Conservation (phyloP, 1,140 invertebrate species). For the Diuraphis noxia region DNA sequence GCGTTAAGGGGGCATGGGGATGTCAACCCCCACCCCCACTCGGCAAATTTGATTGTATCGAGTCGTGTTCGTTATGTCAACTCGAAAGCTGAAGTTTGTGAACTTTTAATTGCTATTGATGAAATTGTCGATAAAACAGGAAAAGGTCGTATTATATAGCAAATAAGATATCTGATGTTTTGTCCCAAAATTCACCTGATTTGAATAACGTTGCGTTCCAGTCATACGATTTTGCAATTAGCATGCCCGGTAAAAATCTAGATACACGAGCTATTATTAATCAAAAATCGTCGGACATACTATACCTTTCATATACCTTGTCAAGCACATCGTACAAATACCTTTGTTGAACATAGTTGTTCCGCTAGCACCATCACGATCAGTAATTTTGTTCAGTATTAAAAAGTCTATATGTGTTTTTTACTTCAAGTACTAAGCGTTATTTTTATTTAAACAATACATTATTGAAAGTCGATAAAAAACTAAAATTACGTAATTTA, state of each 20-base stretch:
- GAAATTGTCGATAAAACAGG: too few relatives aligned
- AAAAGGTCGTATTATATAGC: too few relatives aligned
- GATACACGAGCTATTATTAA: slow-evolving; percentile 4
- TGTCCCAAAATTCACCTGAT: too few relatives aligned
- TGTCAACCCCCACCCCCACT: too few relatives aligned
- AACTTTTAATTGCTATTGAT: too few relatives aligned
- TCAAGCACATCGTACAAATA: slow-evolving; percentile 45
- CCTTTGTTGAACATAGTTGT: slow-evolving; percentile 36
- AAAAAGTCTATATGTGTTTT: slow-evolving; percentile 23
- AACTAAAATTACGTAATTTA: slow-evolving; percentile 4
- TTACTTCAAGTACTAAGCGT: slow-evolving; percentile 26
- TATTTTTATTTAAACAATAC: slow-evolving; percentile 13
- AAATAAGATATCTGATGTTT: too few relatives aligned
- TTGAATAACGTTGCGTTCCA: too few relatives aligned
- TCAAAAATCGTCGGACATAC: slow-evolving; percentile 18
- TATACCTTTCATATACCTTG: slow-evolving; percentile 41
- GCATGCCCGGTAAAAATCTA: slow-evolving; percentile 14
- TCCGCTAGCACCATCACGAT: slow-evolving; percentile 22
- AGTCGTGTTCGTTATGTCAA: too few relatives aligned
- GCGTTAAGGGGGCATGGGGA: too few relatives aligned
- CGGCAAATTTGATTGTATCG: too few relatives aligned
- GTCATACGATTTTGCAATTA: neutral
- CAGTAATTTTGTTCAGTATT: slow-evolving; percentile 15
- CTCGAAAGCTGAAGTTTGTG: too few relatives aligned
- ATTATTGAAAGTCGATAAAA: neutral